Conservation (phyloP, 2,113 vertebrate genomes). For the Centropus unirufus region DNA sequence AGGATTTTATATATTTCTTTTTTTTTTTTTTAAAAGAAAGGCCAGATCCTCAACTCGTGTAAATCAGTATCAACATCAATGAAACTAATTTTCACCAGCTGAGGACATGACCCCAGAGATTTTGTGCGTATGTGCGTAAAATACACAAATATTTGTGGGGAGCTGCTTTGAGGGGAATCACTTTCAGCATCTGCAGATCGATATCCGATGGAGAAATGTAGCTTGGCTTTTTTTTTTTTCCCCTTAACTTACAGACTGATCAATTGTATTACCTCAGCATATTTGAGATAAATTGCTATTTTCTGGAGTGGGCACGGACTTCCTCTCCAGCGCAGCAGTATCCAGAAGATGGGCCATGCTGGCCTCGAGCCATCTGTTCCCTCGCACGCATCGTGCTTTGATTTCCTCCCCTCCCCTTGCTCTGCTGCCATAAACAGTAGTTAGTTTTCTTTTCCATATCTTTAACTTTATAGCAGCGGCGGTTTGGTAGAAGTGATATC, state of each 20-base stretch:
- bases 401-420: not conserved
- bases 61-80: not conserved
- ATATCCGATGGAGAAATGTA: not conserved
- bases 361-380: conserved; percentile 37
- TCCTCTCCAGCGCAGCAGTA: not conserved
- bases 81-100: conserved; percentile 29
- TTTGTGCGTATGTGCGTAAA: not conserved
- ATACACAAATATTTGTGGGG: not conserved
- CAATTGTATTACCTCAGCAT: not conserved
- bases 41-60: not conserved
- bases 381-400: not conserved
- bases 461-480: not conserved
- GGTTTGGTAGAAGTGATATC: conserved; percentile 7
- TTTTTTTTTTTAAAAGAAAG: not conserved
- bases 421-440: conserved; percentile 51
- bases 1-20: not conserved
- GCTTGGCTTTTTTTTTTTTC: not conserved
- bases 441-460: conserved; percentile 21
- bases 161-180: not conserved
- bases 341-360: not conserved
- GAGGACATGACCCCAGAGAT: conserved; percentile 19
- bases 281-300: not conserved
- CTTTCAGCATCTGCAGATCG: not conserved
- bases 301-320: not conserved
- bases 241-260: not conserved